Conservation (phyloP, 2,113 vertebrate genomes). For the Hyperopisus bebe region DNA sequence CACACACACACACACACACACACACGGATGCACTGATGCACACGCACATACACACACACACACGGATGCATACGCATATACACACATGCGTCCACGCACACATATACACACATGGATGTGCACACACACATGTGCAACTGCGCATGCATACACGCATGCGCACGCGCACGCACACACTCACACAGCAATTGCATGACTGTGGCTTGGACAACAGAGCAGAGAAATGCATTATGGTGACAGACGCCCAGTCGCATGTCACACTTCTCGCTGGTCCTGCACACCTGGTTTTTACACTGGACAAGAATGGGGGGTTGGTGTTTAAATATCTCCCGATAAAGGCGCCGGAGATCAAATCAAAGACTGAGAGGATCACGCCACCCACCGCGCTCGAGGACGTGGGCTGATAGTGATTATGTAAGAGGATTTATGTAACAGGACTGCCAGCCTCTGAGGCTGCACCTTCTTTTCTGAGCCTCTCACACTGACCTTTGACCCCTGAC, state of each 20-base stretch:
- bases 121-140: too few relatives aligned
- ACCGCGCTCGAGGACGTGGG: slow-evolving; percentile 5
- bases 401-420: slow-evolving; percentile 4
- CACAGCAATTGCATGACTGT: not conserved
- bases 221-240: not conserved
- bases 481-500: not conserved
- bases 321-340: slow-evolving; percentile 5
- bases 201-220: not conserved
- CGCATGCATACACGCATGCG: not conserved
- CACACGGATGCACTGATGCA: not conserved
- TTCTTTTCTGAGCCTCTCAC: not conserved
- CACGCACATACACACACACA: not conserved
- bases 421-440: not conserved
- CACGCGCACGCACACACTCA: not conserved
- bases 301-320: not conserved
- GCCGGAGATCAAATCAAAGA: not conserved
- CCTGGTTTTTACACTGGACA: not conserved
- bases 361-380: slow-evolving; percentile 12
- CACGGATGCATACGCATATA: not conserved
- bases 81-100: not conserved
- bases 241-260: not conserved
- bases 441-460: not conserved
- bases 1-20: too few relatives aligned
- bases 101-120: too few relatives aligned
- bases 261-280: not conserved